These are phyloP conservation scores for Eubucco bourcierii DNA, from an alignment of 2,113 vertebrate genomes.

Conservation along the genomic window DNA sequence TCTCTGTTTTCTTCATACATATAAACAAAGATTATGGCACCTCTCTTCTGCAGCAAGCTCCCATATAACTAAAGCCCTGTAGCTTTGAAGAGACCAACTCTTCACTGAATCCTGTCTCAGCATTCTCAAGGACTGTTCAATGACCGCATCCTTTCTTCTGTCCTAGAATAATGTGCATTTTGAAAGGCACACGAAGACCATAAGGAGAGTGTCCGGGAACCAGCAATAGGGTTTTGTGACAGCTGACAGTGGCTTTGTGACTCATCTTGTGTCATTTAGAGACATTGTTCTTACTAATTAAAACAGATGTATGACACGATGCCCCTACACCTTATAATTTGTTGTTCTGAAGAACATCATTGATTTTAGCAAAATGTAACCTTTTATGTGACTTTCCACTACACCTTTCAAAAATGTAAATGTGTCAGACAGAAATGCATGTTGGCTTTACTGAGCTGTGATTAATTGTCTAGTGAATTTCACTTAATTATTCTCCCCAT, in stretches of 20 bases:
- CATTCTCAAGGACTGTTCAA: background rate
- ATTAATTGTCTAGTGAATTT: conserved; percentile 1
- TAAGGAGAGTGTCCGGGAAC: background rate
- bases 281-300: background rate
- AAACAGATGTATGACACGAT: background rate
- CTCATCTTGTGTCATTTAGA: background rate
- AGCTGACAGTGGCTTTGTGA: background rate
- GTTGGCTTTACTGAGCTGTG: background rate
- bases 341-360: background rate
- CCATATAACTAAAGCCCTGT: background rate
- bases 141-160: background rate
- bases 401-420: background rate
- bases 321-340: background rate
- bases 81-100: background rate
- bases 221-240: background rate
- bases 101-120: background rate
- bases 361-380: background rate
- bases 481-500: background rate
- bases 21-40: background rate
- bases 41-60: background rate
- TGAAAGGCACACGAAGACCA: background rate
- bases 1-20: background rate
- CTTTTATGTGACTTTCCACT: background rate
- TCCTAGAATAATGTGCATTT: background rate
- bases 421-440: background rate